Base-by-base conservation (phyloP, 2,797 vertebrate species). In the Myotis pilosus region DNA sequence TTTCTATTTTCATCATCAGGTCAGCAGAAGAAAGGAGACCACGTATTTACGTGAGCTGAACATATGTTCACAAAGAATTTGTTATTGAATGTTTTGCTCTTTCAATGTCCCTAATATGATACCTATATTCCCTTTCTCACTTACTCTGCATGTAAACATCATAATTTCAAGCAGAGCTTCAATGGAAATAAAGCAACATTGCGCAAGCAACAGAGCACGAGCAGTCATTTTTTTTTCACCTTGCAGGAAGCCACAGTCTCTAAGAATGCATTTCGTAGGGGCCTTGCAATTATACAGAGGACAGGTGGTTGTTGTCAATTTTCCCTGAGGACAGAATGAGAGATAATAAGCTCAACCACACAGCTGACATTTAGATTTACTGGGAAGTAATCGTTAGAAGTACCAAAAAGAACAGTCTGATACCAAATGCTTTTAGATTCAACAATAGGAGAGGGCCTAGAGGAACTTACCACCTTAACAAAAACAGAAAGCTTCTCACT, bases 241-340 rank as follows among this genome's bases (percentile, higher is more conserved):
- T 25, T 49, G 16, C 2, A 41, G 60, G 33, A 79, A 81, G 53
- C 33, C 41, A 36, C 6, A 33, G 49, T 82, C 33, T 92, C 94
- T 93, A 75, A 93, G 51, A 90, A 66, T 11, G 36, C 25, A 72
- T 66, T 78, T 51, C 3, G 3, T 86, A 71, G 51, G 57, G 68
- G 47, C 33, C 41, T 5, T 57, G 41, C 66, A 82, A 91, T 94
- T 86, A 92, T 55, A 22, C n/a, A 53, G 25, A 86, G 81, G 51
- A 79, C 49, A 36, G 41, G 4, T 85, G n/a, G 36, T 23, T 57
- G 47, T 71, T 93, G 87, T 93, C 41, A 55, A 30, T 95, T 89
- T 93, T 87, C 92, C 85, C 69, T 75, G 57, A 93, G 79, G 88
- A 64, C 10, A 93, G 38, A 68, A 87, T 47, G 41, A 66, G 33